Evolutionary conservation across 2,888 invertebrate genomes (phyloP), one percentile per base, ranked within the genome.

Genomic region (Hypena proboscidalis): DNA sequence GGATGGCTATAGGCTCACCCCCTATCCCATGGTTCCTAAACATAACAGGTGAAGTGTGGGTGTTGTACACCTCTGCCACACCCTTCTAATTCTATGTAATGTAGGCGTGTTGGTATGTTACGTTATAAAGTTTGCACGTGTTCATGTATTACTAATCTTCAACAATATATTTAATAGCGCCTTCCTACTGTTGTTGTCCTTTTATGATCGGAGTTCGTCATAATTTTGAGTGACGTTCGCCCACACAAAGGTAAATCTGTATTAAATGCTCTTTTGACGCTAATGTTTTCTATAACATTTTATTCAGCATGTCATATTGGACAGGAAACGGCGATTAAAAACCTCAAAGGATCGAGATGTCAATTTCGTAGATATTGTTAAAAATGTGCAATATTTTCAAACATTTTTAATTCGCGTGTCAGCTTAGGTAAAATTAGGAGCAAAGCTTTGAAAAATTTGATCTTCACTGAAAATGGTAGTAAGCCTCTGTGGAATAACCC

Each of bases 241-340:
- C 85, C 75, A 74, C 82, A 88, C 84, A 87, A 87, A 83, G 56
- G 64, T 54, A 80, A 85, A 85, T 85, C 80, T 71, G 74, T 80
- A 78, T 82, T 83, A 82, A 85, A 88, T 87, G 87, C 72, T 81
- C 87, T 85, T 89, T 89, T 88, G 79, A 68, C 57, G 53, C 59
- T 62, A 74, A 76, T 76, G 65, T 80, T 78, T 82, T 84, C 71
- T 76, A 72, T 74, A 73, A 71, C 32, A 59, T 61, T 64, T 45
- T 49, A 56, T 64, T 61, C 49, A 44, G 26, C 73, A 65, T 77
- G 81, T 77, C 78, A 81, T 60, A 69, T 81, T 77, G 71, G 75
- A 79, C 77, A 80, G 81, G 81, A 82, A 74, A 74, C 65, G 74
- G 68, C 67, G 71, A 77, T 75, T 74, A 75, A 73, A 78, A 75